These are phyloP conservation scores for Cololabis saira DNA, from an alignment of 2,113 vertebrate genomes.

Conservation along the genomic window DNA sequence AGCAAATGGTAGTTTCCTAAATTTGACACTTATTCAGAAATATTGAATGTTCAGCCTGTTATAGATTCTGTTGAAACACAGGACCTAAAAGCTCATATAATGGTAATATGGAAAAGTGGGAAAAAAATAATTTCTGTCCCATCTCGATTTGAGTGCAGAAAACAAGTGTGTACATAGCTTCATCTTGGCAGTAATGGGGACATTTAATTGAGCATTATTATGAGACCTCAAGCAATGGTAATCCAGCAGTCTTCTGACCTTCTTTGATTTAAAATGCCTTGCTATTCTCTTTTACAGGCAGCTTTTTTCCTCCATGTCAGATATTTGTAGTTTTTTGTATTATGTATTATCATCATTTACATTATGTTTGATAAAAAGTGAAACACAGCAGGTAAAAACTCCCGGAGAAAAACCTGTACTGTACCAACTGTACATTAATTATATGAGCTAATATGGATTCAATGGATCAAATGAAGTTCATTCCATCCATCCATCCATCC, in stretches of 20 bases:
- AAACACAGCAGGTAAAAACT: no score
- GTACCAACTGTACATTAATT: no score
- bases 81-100: constrained; percentile 13
- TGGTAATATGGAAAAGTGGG: constrained; percentile 3
- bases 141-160: constrained; percentile 5
- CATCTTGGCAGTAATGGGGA: constrained; percentile 4
- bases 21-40: not conserved
- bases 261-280: constrained; percentile 28
- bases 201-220: constrained; percentile 40
- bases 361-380: no score
- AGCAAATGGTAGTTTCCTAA: not conserved
- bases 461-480: no score
- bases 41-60: constrained; percentile 1
- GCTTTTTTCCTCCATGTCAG: constrained; percentile 24
- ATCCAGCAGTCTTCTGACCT: constrained; percentile 43
- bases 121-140: not conserved
- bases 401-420: no score
- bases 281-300: constrained; percentile 14
- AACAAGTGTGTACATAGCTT: not conserved
- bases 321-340: not conserved
- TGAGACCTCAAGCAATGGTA: constrained; percentile 13
- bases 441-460: no score
- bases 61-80: not conserved
- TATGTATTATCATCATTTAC: no score
- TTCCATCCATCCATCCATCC: no score